A percentile compares a stretch with the other conserved stretches of the same genome.
phyloP scores from a whole-genome alignment of 2,113 vertebrate genomes.

The Perca fluviatilis region DNA sequence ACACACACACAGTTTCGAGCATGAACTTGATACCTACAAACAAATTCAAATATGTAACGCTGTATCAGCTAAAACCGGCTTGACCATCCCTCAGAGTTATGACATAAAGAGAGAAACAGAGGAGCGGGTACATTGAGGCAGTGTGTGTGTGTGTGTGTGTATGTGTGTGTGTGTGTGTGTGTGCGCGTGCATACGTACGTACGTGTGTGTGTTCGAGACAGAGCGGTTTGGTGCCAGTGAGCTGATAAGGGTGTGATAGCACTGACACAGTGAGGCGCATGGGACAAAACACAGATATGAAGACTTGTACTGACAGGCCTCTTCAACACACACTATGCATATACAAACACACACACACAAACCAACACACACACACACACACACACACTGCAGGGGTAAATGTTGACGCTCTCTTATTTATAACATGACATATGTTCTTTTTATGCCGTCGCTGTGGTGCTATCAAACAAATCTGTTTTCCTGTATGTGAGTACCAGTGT shows the following conservation, averaged over 20 bases:
- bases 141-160: neutral
- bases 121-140: neutral
- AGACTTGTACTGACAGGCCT: constrained; percentile 50
- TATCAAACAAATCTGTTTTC: neutral
- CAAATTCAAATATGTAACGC: constrained; percentile 9
- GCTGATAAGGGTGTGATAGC: constrained; percentile 70
- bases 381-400: constrained; percentile 21
- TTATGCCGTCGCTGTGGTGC: neutral
- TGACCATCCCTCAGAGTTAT: neutral
- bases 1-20: neutral
- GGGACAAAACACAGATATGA: constrained; percentile 65
- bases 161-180: constrained; percentile 1
- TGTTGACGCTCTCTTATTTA: constrained; percentile 35
- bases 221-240: constrained; percentile 47
- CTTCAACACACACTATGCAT: constrained; percentile 14
- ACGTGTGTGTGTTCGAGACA: neutral
- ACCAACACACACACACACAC: constrained; percentile 19
- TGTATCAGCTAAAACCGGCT: neutral
- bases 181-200: constrained; percentile 1
- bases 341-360: neutral
- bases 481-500: neutral
- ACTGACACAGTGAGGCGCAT: constrained; percentile 49
- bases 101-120: neutral
- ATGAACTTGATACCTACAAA: neutral
- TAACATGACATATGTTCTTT: constrained; percentile 35